These are phyloP conservation scores for Megathymus violae DNA, from an alignment of 1,140 invertebrate genomes.

Conservation along the genomic window DNA sequence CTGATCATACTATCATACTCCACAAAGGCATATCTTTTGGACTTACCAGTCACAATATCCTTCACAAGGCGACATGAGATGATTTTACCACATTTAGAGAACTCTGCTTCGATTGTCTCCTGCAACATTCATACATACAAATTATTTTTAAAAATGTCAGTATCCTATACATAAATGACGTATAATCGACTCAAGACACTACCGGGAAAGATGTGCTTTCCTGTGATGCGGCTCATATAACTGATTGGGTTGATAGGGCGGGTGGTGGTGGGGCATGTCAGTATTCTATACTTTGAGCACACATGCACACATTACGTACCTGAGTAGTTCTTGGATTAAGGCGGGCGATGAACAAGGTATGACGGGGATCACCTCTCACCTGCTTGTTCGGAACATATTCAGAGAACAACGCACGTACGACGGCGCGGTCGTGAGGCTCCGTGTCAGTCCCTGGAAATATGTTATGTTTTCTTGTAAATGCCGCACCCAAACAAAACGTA, in stretches of 20 bases:
- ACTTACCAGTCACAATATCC: constrained; percentile 92
- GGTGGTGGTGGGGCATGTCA: too few species aligned
- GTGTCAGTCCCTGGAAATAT: constrained; percentile 87
- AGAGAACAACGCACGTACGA: constrained; percentile 89
- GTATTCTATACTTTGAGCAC: too few species aligned
- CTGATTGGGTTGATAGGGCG: too few species aligned
- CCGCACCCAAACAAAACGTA: neutral
- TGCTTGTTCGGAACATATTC: constrained; percentile 88
- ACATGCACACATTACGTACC: constrained; percentile 62
- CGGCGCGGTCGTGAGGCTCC: constrained; percentile 91
- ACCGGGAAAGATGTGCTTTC: too few species aligned
- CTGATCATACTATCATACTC: constrained; percentile 87
- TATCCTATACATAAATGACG: too few species aligned
- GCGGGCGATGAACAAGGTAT: constrained; percentile 92
- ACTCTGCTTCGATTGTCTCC: constrained; percentile 85
- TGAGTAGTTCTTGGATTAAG: constrained; percentile 89
- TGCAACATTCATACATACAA: constrained; percentile 50
- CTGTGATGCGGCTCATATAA: too few species aligned
- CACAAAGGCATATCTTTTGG: constrained; percentile 93
- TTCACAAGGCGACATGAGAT: constrained; percentile 88
- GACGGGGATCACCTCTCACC: constrained; percentile 87
- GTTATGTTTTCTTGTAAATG: neutral
- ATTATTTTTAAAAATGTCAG: too few species aligned
- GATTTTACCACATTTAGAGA: constrained; percentile 88
- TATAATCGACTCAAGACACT: too few species aligned